phyloP scores from a whole-genome alignment of 2,113 vertebrate genomes.

The Eulemur macaco region DNA sequence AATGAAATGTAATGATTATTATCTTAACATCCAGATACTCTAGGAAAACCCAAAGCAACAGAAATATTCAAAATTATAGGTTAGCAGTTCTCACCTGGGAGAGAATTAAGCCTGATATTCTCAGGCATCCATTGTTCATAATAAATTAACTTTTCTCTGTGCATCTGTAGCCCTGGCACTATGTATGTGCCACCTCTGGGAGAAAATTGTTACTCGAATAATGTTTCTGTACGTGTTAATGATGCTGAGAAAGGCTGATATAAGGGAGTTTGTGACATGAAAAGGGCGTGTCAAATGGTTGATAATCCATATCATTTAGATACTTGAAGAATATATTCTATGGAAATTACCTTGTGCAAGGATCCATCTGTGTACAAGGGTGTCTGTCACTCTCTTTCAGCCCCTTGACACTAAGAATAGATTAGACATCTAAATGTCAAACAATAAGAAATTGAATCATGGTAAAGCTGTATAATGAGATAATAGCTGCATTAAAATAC shows the following conservation, averaged over 20 bases:
- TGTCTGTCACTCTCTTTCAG: neutral
- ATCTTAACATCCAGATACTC: fast-evolving
- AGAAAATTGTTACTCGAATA: neutral
- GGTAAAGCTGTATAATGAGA: fast-evolving
- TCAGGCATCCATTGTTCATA: neutral
- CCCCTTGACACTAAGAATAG: neutral
- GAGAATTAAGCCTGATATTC: neutral
- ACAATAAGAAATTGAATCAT: fast-evolving
- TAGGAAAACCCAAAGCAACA: no score
- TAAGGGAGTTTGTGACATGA: neutral
- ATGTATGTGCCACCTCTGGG: neutral
- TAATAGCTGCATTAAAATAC: neutral
- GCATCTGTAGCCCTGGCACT: no score
- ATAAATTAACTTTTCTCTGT: neutral
- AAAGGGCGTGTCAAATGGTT: neutral
- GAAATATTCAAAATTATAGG: fast-evolving
- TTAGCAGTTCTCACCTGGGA: neutral
- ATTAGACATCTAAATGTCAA: no score
- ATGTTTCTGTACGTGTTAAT: neutral
- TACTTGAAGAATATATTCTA: neutral
- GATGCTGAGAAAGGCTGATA: neutral
- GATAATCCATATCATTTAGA: neutral
- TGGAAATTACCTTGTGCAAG: neutral
- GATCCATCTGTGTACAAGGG: neutral
- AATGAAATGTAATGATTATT: fast-evolving